Evolutionary conservation across 2,113 vertebrate genomes (phyloP), one percentile per base, ranked within the genome.

Genomic region (Sprattus sprattus): DNA sequence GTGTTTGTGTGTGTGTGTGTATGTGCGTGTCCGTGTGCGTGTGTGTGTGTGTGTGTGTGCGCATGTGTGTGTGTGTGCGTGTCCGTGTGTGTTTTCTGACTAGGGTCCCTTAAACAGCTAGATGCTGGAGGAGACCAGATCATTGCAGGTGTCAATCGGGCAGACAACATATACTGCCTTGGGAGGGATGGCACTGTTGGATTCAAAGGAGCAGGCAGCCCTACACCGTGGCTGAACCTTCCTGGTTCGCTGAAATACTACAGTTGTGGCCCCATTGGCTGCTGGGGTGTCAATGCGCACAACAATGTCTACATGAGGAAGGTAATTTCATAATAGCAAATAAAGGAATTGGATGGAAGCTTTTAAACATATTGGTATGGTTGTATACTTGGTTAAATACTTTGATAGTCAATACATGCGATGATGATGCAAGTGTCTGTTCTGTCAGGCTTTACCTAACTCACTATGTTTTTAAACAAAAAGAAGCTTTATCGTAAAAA

Each of bases 221-320:
- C 47, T 0, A 44, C 78, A 52, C 46, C 81, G 0, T 88, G 85
- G 85, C 11, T 3, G 0, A 3, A 81, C 28, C 11, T 84, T 16
- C 25, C 49, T 44, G 87, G 85, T 80, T 0, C 4, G 0, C 0
- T 92, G 60, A 87, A 2, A 44, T 85, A 90, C 47, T 0, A 22
- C 81, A 91, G 88, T 78, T 92, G 89, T 9, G 54, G 89, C 10
- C 20, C 6, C 0, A 45, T 54, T 0, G 87, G 83, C 45, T 90
- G 91, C 85, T 91, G 86, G 90, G 89, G 86, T 54, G 50, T 88
- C 3, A 82, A 81, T 81, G 0, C 5, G 0, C 0, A 0, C 22
- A 0, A 49, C 0, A 2, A 13, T 0, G 0, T 89, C 44, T 81
- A 0, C 52, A 2, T 84, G 18, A 28, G 67, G 75, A 47, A 25